Evolutionary conservation across 2,113 vertebrate genomes (phyloP), one percentile per base, ranked within the genome.

Genomic region (Coptodon rendalli): DNA sequence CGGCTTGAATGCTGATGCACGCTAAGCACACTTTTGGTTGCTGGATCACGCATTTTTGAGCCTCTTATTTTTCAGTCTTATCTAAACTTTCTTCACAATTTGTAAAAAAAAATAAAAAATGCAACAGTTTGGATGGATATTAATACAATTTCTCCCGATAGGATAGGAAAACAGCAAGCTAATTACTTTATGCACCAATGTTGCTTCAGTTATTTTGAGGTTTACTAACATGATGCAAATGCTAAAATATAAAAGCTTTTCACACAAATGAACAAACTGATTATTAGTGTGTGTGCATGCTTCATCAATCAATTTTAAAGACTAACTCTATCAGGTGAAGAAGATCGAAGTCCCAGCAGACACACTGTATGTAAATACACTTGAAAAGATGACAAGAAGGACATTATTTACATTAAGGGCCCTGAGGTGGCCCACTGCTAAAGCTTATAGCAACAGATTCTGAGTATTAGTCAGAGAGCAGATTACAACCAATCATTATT

Each of bases 401-500:
- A 61, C n/a, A 59, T 80, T 81, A 83, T 90, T 90, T 86, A 57
- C 71, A 81, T 43, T 40, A 57, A 29, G 38, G 45, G 24, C 78
- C 29, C 48, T 84, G 52, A 80, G n/a, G 14, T 88, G 34, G 16
- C 53, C 54, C 22, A 6, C 22, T 73, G 45, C 50, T 82, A 68
- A 89, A 66, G 36, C 85, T 92, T 83, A 86, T 57, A 86, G 53
- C 54, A 82, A 71, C 83, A 86, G 59, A 80, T 45, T 89, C 17
- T 29, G 31, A 82, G 82, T 87, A 85, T 90, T 86, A 86, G 86
- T 82, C 57, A 89, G 45, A 90, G 93, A 92, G 52, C 73, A 96
- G 96, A 97, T 98, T 97, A 97, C 96, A 96, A 96, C 91, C 94
- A 96, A 95, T 97, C 92, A 95, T 93, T 93, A 95, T 95, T 95